Conservation (phyloP, 2,888 invertebrate genomes). For the Toxonevra muliebris region DNA sequence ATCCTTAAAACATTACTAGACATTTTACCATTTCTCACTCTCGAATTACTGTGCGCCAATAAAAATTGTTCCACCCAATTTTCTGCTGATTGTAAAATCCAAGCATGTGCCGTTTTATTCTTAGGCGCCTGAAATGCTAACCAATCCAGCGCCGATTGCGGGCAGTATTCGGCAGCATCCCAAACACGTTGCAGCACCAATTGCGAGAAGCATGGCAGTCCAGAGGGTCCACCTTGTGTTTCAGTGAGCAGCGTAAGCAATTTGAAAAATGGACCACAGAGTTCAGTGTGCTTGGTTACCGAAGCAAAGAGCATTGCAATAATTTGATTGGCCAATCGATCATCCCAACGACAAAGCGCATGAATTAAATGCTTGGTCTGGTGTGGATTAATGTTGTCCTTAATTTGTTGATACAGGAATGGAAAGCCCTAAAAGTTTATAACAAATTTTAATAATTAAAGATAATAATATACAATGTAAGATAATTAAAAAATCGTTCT, state of each 20-base stretch:
- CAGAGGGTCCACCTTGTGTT: slow-evolving; percentile 77
- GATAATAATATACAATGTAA: slow-evolving; percentile 15
- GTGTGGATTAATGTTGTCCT: slow-evolving; percentile 90
- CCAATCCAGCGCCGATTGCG: slow-evolving; percentile 93
- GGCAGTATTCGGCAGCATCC: slow-evolving; percentile 90
- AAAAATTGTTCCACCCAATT: slow-evolving; percentile 92
- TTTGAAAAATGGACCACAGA: slow-evolving; percentile 92
- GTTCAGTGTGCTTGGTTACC: slow-evolving; percentile 89
- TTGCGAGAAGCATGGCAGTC: slow-evolving; percentile 90
- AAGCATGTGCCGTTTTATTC: slow-evolving; percentile 89
- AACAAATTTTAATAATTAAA: slow-evolving; percentile 23
- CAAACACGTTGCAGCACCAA: slow-evolving; percentile 87
- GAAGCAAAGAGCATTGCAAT: slow-evolving; percentile 91
- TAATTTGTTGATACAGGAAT: slow-evolving; percentile 93
- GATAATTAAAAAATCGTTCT: too few species aligned
- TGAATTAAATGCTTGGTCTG: slow-evolving; percentile 92
- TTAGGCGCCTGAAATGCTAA: slow-evolving; percentile 84
- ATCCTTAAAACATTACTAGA: neutral
- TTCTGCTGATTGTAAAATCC: slow-evolving; percentile 92
- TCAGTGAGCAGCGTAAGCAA: slow-evolving; percentile 88
- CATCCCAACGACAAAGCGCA: slow-evolving; percentile 91
- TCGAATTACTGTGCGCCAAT: slow-evolving; percentile 83
- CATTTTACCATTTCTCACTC: slow-evolving; percentile 79
- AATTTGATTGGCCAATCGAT: slow-evolving; percentile 86
- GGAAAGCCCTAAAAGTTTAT: slow-evolving; percentile 78